phyloP scores from a whole-genome alignment of 2,888 invertebrate genomes.

The Petrophora chlorosata region DNA sequence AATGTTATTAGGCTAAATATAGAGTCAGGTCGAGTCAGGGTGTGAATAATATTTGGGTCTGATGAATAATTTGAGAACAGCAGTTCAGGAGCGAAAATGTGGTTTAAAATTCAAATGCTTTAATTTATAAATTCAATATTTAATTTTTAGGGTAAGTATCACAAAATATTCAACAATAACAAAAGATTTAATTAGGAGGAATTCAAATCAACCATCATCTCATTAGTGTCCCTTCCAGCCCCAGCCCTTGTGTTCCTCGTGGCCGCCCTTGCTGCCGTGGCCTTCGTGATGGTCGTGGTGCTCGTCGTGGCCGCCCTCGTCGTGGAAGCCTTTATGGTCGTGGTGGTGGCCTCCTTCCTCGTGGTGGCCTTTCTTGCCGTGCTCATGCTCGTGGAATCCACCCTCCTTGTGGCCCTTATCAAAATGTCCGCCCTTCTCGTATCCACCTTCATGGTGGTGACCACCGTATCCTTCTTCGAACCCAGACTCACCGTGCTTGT shows the following conservation, averaged over 20 bases:
- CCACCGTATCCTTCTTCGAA: conserved; percentile 92
- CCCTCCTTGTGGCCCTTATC: conserved; percentile 91
- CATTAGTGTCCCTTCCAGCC: conserved; percentile 82
- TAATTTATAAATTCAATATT: conserved; percentile 2
- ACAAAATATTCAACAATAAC: conserved; percentile 70
- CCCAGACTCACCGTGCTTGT: conserved; percentile 92
- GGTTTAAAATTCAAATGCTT: too few species aligned
- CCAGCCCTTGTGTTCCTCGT: conserved; percentile 91
- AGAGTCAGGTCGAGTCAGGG: too few species aligned
- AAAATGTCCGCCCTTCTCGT: conserved; percentile 90
- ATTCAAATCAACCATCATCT: conserved; percentile 25
- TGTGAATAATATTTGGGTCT: too few species aligned
- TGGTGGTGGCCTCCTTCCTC: conserved; percentile 91
- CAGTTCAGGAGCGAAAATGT: too few species aligned
- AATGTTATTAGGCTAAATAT: too few species aligned
- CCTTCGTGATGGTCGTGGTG: conserved; percentile 88
- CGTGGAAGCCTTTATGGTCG: conserved; percentile 90
- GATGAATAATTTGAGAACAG: too few species aligned
- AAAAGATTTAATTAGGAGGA: conserved; percentile 36
- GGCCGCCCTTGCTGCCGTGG: conserved; percentile 90
- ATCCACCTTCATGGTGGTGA: conserved; percentile 89
- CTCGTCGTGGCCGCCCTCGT: conserved; percentile 88
- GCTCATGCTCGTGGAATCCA: conserved; percentile 89
- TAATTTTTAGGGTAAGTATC: conserved; percentile 41
- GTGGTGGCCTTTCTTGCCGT: conserved; percentile 90